Evolutionary conservation across 2,113 vertebrate genomes (phyloP).

Genomic region (Siphamia tubifer): DNA sequence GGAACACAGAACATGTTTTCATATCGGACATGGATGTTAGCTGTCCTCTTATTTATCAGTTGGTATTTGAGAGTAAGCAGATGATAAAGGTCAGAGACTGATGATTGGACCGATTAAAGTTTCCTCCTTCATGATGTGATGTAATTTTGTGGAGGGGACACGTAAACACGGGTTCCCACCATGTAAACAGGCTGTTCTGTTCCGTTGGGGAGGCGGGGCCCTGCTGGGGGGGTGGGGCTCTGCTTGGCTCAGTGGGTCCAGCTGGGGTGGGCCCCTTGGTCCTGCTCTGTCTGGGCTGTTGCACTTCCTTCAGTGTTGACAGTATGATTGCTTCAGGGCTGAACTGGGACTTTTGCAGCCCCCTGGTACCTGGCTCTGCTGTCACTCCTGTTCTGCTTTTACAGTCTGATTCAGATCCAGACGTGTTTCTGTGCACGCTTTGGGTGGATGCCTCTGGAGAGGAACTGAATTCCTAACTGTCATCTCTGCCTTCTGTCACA

Average conservation of each 20-base stretch:
- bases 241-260: conserved; percentile 42
- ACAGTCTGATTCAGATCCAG: background rate
- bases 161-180: conserved; percentile 52
- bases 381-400: conserved; percentile 7
- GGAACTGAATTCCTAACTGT: conserved; percentile 40
- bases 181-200: conserved; percentile 59
- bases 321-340: conserved; percentile 41
- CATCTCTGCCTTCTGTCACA: background rate
- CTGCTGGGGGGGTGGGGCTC: conserved; percentile 16
- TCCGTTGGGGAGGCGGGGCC: conserved; percentile 43
- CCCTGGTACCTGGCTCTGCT: conserved; percentile 5
- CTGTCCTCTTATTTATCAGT: conserved; percentile 33
- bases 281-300: conserved; percentile 1
- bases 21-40: conserved; percentile 16
- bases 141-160: conserved; percentile 54
- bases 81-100: conserved; percentile 36
- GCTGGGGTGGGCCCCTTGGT: conserved; percentile 26
- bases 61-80: conserved; percentile 38
- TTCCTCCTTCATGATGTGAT: conserved; percentile 48
- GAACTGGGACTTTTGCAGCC: conserved; percentile 12
- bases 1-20: conserved; percentile 31
- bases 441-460: background rate
- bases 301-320: conserved; percentile 26
- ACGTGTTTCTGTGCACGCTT: background rate
- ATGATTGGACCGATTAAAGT: conserved; percentile 46